phyloP scores from a whole-genome alignment of 2,113 vertebrate species.

The Neodon shergylaensis region DNA sequence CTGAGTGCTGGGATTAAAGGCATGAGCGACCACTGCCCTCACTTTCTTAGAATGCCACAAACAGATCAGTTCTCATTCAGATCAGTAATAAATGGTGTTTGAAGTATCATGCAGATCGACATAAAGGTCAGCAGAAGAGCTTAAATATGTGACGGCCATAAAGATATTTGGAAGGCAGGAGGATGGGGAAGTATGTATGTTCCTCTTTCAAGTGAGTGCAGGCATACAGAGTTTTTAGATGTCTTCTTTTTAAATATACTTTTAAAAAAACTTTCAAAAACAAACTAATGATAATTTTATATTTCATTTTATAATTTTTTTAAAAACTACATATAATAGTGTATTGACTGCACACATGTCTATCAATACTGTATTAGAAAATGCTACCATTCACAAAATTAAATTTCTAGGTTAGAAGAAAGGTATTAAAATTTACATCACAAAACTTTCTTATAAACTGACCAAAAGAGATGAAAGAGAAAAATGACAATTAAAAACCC shows the following conservation, averaged over 20 bases:
- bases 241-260: neutral
- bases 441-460: neutral
- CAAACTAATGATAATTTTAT: neutral
- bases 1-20: no score
- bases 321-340: neutral
- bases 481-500: neutral
- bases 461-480: neutral
- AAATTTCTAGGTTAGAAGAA: neutral
- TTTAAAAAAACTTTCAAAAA: neutral
- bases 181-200: neutral
- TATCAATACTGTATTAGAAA: neutral
- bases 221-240: neutral
- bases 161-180: neutral
- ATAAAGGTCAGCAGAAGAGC: neutral
- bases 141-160: neutral
- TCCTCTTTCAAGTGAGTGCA: neutral
- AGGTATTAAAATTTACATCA: neutral
- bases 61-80: neutral
- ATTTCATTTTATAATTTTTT: neutral
- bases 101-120: neutral
- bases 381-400: neutral
- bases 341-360: neutral
- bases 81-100: neutral
- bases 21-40: no score
- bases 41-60: neutral